Evolutionary conservation across 2,797 vertebrate species (phyloP).

Genomic region (Falco cherrug): DNA sequence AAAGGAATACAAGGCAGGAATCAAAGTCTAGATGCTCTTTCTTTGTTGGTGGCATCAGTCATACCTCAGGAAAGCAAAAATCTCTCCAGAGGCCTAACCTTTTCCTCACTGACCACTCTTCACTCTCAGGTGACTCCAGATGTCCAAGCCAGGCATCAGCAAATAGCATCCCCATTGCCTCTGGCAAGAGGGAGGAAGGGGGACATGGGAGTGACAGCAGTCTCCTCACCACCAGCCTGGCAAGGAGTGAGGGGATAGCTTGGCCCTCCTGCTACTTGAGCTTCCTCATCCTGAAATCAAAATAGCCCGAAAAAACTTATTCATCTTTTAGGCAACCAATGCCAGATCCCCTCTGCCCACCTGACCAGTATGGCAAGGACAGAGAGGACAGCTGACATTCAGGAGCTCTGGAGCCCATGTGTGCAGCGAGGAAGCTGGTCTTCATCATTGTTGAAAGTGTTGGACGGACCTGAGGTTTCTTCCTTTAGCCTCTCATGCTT

Average conservation of each 20-base stretch:
- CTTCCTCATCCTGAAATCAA: neutral
- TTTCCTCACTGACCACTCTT: neutral
- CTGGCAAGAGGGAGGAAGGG: neutral
- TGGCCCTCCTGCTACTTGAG: neutral
- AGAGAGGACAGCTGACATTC: neutral
- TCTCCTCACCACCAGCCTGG: neutral
- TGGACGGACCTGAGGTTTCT: neutral
- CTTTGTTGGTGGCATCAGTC: neutral
- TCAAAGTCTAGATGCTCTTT: neutral
- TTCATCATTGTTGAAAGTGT: neutral
- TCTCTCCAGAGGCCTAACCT: neutral
- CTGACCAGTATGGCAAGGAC: neutral
- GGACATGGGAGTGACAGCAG: rapidly evolving
- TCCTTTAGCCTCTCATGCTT: neutral
- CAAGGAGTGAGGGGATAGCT: neutral
- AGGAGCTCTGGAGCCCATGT: rapidly evolving
- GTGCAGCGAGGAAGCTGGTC: neutral
- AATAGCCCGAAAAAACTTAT: neutral
- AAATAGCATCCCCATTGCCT: neutral
- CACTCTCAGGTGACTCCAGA: neutral
- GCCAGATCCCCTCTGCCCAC: neutral
- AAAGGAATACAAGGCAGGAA: neutral
- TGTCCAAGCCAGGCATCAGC: neutral
- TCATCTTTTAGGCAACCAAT: neutral
- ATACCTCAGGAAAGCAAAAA: neutral